A percentile compares a stretch with the other conserved stretches of the same genome.
phyloP scores from a whole-genome alignment of 2,113 vertebrate species.

The Ivindomyrus marchei region DNA sequence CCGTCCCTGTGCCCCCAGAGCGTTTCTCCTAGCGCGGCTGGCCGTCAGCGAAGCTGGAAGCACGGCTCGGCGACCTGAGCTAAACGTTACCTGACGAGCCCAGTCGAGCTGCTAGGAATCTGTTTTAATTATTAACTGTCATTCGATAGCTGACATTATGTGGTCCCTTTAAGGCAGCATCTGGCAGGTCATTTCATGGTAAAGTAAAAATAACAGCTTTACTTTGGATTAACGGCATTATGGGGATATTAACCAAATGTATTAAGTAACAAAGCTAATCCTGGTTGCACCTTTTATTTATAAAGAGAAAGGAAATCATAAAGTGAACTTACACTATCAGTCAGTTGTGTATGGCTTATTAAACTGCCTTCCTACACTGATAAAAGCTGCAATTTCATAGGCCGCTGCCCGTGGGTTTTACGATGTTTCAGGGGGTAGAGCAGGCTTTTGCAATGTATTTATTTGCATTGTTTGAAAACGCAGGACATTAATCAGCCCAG shows the following conservation, averaged over 20 bases:
- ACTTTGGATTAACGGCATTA: background rate
- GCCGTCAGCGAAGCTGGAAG: background rate
- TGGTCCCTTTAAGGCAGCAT: background rate
- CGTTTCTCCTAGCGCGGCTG: background rate
- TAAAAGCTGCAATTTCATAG: background rate
- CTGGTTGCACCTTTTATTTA: background rate
- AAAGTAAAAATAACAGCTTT: conserved; percentile 6
- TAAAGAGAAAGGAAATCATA: background rate
- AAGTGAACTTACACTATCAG: background rate
- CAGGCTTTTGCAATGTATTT: background rate
- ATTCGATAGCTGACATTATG: background rate
- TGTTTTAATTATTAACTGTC: conserved; percentile 2
- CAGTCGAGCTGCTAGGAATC: background rate
- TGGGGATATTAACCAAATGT: background rate
- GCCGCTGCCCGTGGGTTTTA: background rate
- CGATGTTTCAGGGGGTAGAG: background rate
- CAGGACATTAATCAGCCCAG: background rate
- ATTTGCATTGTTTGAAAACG: background rate
- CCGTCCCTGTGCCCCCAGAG: background rate
- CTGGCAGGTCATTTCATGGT: conserved; percentile 1
- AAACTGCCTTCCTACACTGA: background rate
- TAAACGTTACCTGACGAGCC: background rate
- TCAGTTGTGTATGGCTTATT: background rate
- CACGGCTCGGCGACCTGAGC: background rate
- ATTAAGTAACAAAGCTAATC: background rate